phyloP scores from a whole-genome alignment of 1,140 invertebrate species.

The Metaphire vulgaris region DNA sequence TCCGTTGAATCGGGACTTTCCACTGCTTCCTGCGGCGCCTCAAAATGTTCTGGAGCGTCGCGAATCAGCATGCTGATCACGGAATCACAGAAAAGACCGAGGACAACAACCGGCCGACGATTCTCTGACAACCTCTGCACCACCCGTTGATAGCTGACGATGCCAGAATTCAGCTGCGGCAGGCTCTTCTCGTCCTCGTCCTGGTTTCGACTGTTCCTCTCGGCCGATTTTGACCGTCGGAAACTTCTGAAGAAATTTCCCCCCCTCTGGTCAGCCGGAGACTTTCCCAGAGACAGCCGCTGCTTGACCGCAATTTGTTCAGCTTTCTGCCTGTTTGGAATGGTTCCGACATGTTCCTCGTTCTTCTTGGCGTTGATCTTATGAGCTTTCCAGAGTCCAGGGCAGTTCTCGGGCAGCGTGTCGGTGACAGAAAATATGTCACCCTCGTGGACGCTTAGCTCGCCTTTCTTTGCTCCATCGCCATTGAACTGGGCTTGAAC shows the following conservation, averaged over 20 bases:
- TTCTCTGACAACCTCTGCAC: constrained; percentile 6
- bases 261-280: not conserved
- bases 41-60: constrained; percentile 26
- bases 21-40: not conserved
- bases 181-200: not conserved
- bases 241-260: constrained; percentile 25
- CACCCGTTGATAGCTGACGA: constrained; percentile 24
- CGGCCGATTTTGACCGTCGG: constrained; percentile 25
- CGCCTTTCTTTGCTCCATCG: constrained; percentile 13
- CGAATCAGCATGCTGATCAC: constrained; percentile 18
- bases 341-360: constrained; percentile 12
- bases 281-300: not conserved
- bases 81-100: constrained; percentile 29
- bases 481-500: constrained; percentile 23
- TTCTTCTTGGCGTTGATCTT: constrained; percentile 7
- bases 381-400: constrained; percentile 23
- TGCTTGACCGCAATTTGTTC: constrained; percentile 26
- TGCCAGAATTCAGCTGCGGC: not conserved
- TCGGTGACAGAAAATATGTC: constrained; percentile 29
- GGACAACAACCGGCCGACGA: constrained; percentile 24
- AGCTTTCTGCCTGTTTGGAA: constrained; percentile 24
- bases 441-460: constrained; percentile 23
- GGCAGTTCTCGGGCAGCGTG: constrained; percentile 19
- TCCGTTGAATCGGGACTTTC: not conserved
- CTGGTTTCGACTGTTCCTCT: constrained; percentile 7